Conservation (phyloP, 1,140 invertebrate genomes). For the Mizuhopecten yessoensis region DNA sequence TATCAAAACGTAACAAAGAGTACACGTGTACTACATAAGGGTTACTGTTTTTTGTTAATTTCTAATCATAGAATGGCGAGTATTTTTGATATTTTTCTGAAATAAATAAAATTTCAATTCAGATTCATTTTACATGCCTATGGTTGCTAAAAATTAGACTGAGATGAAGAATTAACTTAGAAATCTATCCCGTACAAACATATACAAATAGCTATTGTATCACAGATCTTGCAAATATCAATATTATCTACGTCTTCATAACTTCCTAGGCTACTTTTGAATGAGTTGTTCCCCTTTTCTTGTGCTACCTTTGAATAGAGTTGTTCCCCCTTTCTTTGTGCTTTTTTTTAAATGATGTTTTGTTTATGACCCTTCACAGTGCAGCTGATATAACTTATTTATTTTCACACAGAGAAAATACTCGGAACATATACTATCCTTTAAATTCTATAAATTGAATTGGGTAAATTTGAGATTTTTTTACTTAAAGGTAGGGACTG, state of each 20-base stretch:
- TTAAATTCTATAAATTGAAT: too few species aligned
- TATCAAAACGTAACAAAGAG: background rate
- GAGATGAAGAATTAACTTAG: background rate
- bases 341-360: too few species aligned
- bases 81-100: background rate
- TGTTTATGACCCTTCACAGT: too few species aligned
- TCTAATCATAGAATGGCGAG: background rate
- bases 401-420: too few species aligned
- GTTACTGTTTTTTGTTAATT: background rate
- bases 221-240: background rate
- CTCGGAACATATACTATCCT: too few species aligned
- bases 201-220: background rate
- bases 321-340: too few species aligned
- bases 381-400: too few species aligned
- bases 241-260: background rate
- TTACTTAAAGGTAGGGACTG: too few species aligned
- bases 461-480: too few species aligned
- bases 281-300: background rate
- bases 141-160: too few species aligned
- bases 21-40: background rate
- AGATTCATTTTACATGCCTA: background rate
- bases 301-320: background rate
- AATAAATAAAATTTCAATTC: background rate
- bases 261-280: background rate
- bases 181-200: background rate